Base-by-base conservation (phyloP, 1,140 invertebrate genomes). In the Papilio glaucus region DNA sequence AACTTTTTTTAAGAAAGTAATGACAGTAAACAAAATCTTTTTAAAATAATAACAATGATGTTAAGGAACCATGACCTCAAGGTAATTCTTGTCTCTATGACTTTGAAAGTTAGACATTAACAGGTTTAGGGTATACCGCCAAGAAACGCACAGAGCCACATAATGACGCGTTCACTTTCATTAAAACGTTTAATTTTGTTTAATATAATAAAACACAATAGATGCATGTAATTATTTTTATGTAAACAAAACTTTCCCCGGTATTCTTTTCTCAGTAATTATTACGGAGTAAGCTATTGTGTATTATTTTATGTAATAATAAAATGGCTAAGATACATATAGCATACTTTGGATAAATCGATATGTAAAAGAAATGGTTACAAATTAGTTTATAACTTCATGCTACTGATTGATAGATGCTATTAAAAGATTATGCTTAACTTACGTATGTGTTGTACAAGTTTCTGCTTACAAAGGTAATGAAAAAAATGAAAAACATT, bases 81-180 rank as follows among this genome's bases (percentile, higher is more conserved):
- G 18, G 18, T 10, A 49, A n/a, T 33, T 33, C 2, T 3, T 33
- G 2, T 33, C 2, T 33, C 29, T 33, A 6, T 33, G 29, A 33
- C 29, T 33, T 53, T 53, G 49, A 57, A 57, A 57, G 49, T 57
- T 12, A 10, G 29, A 33, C 21, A 4, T 67, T 41, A 57, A 57
- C 49, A 57, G 49, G 49, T 57, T 21, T 49, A 57, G 10, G 49
- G 49, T 57, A 24, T 57, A 18, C 49, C 49, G 49, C 21, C 21
- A 57, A 57, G 21, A 4, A 57, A 57, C 5, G 49, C 24, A 26
- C 21, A 53, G 18, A 24, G 49, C 18, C 5, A 24, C 45, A 57
- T 10, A 24, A 24, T 57, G 7, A 21, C 21, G 49, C 21, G 49
- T 57, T 57, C 10, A 57, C 49, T 57, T 57, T 57, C 49, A 57